Evolutionary conservation across 2,113 vertebrate genomes (phyloP), one percentile per base, ranked within the genome.

Genomic region (Microcebus lehilahytsara): DNA sequence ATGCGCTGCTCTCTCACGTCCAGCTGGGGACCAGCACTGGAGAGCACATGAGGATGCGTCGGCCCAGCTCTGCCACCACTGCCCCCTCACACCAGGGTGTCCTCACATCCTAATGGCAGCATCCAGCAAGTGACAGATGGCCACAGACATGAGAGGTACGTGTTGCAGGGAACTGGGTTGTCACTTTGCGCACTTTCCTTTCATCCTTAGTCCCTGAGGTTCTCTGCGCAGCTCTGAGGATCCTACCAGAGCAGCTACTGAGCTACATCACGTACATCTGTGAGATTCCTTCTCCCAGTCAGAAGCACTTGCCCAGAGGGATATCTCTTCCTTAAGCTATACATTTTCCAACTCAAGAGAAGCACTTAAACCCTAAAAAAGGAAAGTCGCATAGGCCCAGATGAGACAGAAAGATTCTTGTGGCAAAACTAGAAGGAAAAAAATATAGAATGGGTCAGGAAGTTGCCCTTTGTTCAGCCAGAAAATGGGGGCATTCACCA

Each of bases 401-500:
- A 67, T 25, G n/a, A 96, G 67, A 85, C 72, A 75, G 89, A 94
- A 83, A 77, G 77, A 19, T 42, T 80, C 62, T 94, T 79, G 80
- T 51, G 92, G 85, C 89, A 58, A 46, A 95, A 87, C 37, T 4
- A 75, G 67, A 79, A 78, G 62, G 30, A 49, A 51, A 91, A 91
- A 96, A 51, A 23, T 42, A 71, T 0, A 89, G 49, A 77, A 16
- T 13, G 32, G 93, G 84, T 71, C 93, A 89, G 74, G 74, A 97
- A 81, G 81, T 20, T 88, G 72, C 32, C 72, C 91, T 97, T 53
- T 97, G 81, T 93, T 58, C 80, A 17, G 92, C 42, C 51, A 91
- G 92, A 97, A 97, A 97, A 96, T 46, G 37, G 72, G 64, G 66
- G 37, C 64, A 81, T 95, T 98, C 85, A 78, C 27, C 74, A 56